Conservation (phyloP, 2,888 invertebrate genomes). For the Athrips mouffetella region DNA sequence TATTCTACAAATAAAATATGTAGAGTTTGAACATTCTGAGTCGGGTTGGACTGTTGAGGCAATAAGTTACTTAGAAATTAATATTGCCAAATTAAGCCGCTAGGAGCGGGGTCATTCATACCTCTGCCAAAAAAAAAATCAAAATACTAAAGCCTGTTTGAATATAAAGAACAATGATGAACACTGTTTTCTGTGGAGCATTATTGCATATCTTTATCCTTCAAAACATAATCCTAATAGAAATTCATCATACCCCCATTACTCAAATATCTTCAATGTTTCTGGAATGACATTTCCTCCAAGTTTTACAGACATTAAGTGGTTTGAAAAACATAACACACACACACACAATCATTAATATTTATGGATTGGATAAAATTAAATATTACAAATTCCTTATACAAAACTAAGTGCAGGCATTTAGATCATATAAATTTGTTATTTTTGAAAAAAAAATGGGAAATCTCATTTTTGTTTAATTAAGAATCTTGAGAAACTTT, state of each 20-base stretch:
- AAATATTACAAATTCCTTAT: conserved; percentile 16
- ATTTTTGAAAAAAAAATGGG: conserved; percentile 10
- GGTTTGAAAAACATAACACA: conserved; percentile 16
- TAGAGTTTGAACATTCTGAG: conserved; percentile 8
- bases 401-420: conserved; percentile 15
- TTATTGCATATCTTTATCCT: conserved; percentile 19
- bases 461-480: conserved; percentile 24
- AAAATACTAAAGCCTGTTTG: conserved; percentile 10
- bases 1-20: neutral
- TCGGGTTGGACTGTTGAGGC: conserved; percentile 18
- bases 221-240: conserved; percentile 15
- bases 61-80: conserved; percentile 14
- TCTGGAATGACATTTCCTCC: conserved; percentile 17
- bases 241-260: neutral
- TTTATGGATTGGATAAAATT: conserved; percentile 13
- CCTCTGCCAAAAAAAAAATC: conserved; percentile 10
- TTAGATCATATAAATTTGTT: conserved; percentile 19
- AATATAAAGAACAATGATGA: conserved; percentile 17
- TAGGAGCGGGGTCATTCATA: conserved; percentile 17
- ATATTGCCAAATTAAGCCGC: conserved; percentile 18
- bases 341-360: neutral
- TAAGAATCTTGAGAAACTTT: conserved; percentile 19
- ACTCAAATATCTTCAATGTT: conserved; percentile 12
- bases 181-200: conserved; percentile 20
- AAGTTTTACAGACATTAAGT: conserved; percentile 17